Evolutionary conservation across 1,140 invertebrate genomes (phyloP), one percentile per base, ranked within the genome.

Genomic region (Plutomurus gul): DNA sequence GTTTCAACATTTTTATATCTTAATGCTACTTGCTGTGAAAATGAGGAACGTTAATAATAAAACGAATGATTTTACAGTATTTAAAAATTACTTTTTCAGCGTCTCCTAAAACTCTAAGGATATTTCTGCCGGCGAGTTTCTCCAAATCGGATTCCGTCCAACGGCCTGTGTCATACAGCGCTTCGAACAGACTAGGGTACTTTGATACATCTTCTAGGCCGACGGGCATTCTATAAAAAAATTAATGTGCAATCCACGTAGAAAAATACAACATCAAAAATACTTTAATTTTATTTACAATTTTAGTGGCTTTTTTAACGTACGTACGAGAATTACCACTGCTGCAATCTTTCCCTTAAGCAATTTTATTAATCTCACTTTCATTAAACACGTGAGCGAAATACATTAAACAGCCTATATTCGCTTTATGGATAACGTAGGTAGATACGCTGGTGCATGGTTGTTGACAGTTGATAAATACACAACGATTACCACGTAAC

Each of bases 111-210:
- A 88, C 89, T 27, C 88, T 79, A 13, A 89, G 60, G 13, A 89
- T 82, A 83, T 89, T 89, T 47, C 84, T 80, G 0, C 88, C 87
- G 11, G 87, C 85, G 22, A 89, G 71, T 84, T 89, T 88, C 70
- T 86, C 85, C 22, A 89, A 80, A 22, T 89, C 87, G 4, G 84
- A 85, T 25, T 86, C 84, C 6, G 85, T 83, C 87, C 88, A 89
- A 11, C 85, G 84, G 3, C 86, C 83, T 36, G 92, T 92, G 86
- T 94, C 92, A 13, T 84, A 70, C 13, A 87, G 80, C 73, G 86
- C 86, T 16, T 85, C 85, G 60, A 89, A 86, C 56, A 89, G 83
- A 30, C 84, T 81, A 0, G 89, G 89, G 78, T 88, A 89, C 82
- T 86, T 88, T 8, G 88, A 89, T 0, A 88, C 87, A 81, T 89